A percentile compares a stretch with the other conserved stretches of the same genome.
Conservation (phyloP, 2,797 vertebrate species). For the Acanthiza pusilla region DNA sequence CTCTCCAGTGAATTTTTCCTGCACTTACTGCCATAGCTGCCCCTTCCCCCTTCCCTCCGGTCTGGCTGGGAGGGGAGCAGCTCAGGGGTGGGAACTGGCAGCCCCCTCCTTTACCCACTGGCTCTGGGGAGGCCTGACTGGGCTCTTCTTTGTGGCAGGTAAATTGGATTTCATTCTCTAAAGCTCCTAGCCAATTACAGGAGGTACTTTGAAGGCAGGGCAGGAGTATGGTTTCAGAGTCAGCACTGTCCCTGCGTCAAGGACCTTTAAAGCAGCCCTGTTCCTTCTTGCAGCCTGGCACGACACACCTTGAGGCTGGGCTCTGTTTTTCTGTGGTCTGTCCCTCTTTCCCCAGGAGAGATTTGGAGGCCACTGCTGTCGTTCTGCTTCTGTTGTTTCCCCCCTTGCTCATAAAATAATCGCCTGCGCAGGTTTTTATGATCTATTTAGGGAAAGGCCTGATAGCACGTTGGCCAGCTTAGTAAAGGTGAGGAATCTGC, state of each 20-base stretch:
- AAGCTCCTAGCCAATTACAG: conserved; percentile 22
- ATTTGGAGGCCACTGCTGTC: background rate
- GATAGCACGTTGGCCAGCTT: background rate
- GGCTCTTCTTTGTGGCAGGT: conserved; percentile 57
- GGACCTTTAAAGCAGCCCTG: background rate
- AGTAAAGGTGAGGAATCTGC: background rate
- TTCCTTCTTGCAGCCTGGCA: conserved; percentile 29
- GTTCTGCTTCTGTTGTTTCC: background rate
- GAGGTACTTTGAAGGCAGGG: background rate
- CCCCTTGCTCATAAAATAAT: background rate
- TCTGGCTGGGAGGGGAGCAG: background rate
- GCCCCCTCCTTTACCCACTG: background rate
- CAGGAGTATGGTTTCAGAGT: background rate
- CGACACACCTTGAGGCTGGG: background rate
- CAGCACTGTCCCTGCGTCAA: background rate
- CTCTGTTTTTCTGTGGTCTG: background rate
- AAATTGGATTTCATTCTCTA: conserved; percentile 59
- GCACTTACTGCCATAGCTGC: conserved; percentile 30
- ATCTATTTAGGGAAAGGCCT: background rate
- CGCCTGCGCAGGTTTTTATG: background rate
- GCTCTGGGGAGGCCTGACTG: background rate
- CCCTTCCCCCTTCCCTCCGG: conserved; percentile 22
- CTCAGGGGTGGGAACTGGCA: conserved; percentile 3
- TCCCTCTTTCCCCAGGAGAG: background rate
- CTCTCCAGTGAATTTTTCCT: conserved; percentile 68